These are phyloP conservation scores for Proterorhinus semilunaris DNA, from an alignment of 2,113 vertebrate species.

Conservation along the genomic window DNA sequence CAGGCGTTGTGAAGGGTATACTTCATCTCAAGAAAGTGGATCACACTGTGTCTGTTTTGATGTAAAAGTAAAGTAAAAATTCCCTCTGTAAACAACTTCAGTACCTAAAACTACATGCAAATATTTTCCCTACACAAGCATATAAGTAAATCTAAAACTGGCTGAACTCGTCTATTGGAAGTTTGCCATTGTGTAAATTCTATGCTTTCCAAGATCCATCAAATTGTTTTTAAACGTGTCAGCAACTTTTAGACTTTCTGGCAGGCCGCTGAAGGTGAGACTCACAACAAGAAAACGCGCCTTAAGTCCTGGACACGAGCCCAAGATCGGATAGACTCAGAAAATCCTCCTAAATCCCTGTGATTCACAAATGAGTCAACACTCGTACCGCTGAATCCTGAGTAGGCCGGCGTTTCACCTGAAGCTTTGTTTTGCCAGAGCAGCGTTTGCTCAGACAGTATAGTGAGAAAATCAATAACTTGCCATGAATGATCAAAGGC, in stretches of 20 bases:
- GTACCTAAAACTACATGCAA: background rate
- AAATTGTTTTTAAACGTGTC: conserved; percentile 19
- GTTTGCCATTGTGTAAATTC: conserved; percentile 18
- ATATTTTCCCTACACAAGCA: background rate
- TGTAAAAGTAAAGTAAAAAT: background rate
- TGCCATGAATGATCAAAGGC: background rate
- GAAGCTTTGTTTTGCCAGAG: conserved; percentile 22
- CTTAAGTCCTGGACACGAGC: conserved; percentile 10
- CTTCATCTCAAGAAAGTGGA: background rate
- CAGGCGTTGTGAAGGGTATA: background rate
- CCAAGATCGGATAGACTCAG: conserved; percentile 4
- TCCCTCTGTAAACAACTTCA: background rate
- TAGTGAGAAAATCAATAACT: conserved; percentile 3
- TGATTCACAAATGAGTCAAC: conserved; percentile 23
- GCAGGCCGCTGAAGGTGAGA: background rate
- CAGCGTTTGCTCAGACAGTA: conserved; percentile 10
- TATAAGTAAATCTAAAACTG: background rate
- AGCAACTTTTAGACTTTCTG: conserved; percentile 20
- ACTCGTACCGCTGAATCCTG: conserved; percentile 18
- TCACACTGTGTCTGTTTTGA: background rate
- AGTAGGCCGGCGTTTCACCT: conserved; percentile 26
- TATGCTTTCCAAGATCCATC: conserved; percentile 11
- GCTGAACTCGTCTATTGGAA: background rate
- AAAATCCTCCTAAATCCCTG: background rate
- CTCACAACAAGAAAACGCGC: conserved; percentile 8